Conservation (phyloP, 2,888 invertebrate genomes). For the Erebia epiphron region DNA sequence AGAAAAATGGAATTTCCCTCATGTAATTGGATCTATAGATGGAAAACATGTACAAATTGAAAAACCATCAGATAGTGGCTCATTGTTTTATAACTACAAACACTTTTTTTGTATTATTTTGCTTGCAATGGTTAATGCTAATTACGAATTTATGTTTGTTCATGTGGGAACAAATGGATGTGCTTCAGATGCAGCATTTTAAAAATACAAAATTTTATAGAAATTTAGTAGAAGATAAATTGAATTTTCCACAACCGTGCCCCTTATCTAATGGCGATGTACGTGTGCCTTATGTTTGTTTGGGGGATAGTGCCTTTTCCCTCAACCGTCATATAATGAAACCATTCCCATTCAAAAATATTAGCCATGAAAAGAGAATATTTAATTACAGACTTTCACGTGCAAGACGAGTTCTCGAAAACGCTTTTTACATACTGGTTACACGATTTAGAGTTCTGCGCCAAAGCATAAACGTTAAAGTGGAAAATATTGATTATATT, state of each 20-base stretch:
- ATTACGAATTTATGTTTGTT: background rate
- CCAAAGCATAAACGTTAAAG: constrained; percentile 17
- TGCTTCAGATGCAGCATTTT: constrained; percentile 2
- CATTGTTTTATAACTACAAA: constrained; percentile 3
- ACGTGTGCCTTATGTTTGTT: constrained; percentile 10
- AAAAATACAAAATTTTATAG: constrained; percentile 7
- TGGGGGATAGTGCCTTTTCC: constrained; percentile 22
- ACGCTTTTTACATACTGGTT: constrained; percentile 6
- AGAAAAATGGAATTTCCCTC: background rate
- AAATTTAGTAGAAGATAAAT: constrained; percentile 4
- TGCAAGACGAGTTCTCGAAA: constrained; percentile 22
- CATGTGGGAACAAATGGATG: constrained; percentile 5
- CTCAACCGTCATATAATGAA: constrained; percentile 23
- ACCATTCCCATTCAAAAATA: constrained; percentile 12
- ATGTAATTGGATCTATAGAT: background rate
- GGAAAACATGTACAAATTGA: background rate
- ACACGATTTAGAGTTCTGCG: constrained; percentile 10
- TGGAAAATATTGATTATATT: constrained; percentile 18
- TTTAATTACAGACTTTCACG: constrained; percentile 21
- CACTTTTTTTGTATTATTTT: constrained; percentile 4
- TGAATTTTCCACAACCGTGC: constrained; percentile 5
- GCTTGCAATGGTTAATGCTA: background rate
- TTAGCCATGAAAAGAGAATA: constrained; percentile 8
- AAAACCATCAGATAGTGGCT: background rate
- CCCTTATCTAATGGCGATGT: background rate